Evolutionary conservation across 2,888 invertebrate species (phyloP).

Genomic region (Cataglyphis altisquamis): DNA sequence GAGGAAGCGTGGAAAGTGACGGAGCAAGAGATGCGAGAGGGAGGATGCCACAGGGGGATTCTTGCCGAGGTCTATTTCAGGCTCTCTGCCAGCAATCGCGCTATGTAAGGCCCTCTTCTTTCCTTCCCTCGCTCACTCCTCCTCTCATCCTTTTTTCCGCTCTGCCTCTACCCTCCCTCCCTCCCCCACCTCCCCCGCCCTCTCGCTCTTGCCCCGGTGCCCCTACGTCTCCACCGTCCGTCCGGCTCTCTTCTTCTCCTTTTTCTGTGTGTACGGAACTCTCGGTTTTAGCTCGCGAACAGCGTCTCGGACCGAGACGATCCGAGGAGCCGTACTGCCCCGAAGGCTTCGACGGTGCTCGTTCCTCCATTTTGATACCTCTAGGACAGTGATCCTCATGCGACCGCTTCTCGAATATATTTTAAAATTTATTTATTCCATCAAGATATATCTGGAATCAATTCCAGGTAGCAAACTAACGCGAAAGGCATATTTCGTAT

Average conservation of each 20-base stretch:
- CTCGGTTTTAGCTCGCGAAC: constrained; percentile 73
- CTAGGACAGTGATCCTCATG: constrained; percentile 79
- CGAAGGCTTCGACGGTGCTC: constrained; percentile 68
- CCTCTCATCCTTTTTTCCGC: constrained; percentile 55
- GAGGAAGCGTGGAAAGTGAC: constrained; percentile 60
- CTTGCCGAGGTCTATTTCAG: constrained; percentile 81
- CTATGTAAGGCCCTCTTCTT: constrained; percentile 78
- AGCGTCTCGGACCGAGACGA: constrained; percentile 71
- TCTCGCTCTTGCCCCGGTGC: constrained; percentile 56
- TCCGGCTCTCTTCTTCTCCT: constrained; percentile 54
- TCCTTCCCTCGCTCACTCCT: constrained; percentile 59
- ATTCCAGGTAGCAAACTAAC: neutral
- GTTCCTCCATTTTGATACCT: constrained; percentile 75
- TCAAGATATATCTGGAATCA: neutral
- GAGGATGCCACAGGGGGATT: constrained; percentile 78
- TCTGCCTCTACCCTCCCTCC: constrained; percentile 49
- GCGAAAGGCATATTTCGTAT: neutral
- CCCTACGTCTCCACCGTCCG: constrained; percentile 57
- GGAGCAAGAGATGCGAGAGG: constrained; percentile 66
- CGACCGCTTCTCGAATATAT: neutral
- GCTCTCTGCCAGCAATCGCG: constrained; percentile 78
- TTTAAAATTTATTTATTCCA: neutral
- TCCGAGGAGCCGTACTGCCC: constrained; percentile 71
- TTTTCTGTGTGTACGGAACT: constrained; percentile 53
- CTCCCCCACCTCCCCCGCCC: constrained; percentile 36